Evolutionary conservation across 2,113 vertebrate species (phyloP).

Genomic region (Mustela nigripes): DNA sequence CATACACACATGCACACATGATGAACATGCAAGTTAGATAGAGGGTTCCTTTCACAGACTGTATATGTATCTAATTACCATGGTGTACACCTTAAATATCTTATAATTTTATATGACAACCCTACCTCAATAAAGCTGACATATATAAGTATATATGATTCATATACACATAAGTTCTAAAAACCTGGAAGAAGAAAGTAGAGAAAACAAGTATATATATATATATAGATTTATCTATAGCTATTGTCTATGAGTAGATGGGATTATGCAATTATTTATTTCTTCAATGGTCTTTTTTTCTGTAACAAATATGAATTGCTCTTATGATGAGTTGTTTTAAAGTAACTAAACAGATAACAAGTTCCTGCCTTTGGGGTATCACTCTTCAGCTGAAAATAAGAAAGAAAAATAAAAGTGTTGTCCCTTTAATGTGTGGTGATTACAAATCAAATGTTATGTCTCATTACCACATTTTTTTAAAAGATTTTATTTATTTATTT

Average conservation of each 20-base stretch:
- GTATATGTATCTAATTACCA: not conserved
- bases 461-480: not conserved
- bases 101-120: not conserved
- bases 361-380: not conserved
- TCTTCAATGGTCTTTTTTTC: not conserved
- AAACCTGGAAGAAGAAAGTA: not conserved
- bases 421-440: not conserved
- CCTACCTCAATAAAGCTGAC: not conserved
- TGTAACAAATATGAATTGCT: not conserved
- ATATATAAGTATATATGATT: not conserved
- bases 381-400: not conserved
- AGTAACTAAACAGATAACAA: not conserved
- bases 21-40: not conserved
- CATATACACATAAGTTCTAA: not conserved
- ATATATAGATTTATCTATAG: not conserved
- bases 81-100: not conserved
- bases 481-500: too few relatives aligned
- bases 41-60: not conserved
- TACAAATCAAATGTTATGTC: not conserved
- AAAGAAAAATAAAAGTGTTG: not conserved
- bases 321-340: not conserved
- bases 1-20: not conserved
- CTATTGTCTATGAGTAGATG: not conserved
- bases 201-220: not conserved
- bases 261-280: not conserved